phyloP scores from a whole-genome alignment of 2,113 vertebrate species.

The cat (Felis catus) region DNA sequence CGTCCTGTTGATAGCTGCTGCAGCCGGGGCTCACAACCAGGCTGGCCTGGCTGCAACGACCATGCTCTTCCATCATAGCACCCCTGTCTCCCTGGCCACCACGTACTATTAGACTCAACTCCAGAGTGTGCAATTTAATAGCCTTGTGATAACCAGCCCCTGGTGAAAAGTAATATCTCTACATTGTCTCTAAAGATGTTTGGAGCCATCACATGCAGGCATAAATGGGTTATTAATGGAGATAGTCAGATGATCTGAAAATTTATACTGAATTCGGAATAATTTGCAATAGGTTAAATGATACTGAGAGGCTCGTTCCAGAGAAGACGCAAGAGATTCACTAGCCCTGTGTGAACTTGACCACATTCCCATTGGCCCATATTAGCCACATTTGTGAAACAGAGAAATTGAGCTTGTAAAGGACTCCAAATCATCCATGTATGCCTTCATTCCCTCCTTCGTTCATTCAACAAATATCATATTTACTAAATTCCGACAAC shows the following conservation, averaged over 20 bases:
- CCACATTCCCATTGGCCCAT: background rate
- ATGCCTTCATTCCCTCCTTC: background rate
- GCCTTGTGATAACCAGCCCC: background rate
- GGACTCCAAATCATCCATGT: background rate
- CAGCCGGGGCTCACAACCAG: fast-evolving
- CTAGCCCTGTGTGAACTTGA: background rate
- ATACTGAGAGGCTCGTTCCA: background rate
- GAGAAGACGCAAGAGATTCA: background rate
- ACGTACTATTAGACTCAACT: background rate
- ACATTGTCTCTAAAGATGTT: background rate
- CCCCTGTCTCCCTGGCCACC: background rate
- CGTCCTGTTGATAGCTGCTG: background rate
- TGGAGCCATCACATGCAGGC: background rate
- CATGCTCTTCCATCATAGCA: background rate
- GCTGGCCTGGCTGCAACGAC: fast-evolving
- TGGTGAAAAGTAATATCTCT: background rate
- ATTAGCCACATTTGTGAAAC: background rate
- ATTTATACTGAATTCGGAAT: background rate
- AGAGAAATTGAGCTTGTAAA: background rate
- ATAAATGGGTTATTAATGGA: background rate
- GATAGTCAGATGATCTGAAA: background rate
- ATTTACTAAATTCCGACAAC: background rate
- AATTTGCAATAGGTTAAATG: background rate
- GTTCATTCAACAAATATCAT: background rate
- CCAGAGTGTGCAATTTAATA: background rate